A percentile compares a stretch with the other conserved stretches of the same genome.
These are phyloP conservation scores for Scarus forsteni DNA, from an alignment of 2,797 vertebrate genomes.

Conservation along the genomic window DNA sequence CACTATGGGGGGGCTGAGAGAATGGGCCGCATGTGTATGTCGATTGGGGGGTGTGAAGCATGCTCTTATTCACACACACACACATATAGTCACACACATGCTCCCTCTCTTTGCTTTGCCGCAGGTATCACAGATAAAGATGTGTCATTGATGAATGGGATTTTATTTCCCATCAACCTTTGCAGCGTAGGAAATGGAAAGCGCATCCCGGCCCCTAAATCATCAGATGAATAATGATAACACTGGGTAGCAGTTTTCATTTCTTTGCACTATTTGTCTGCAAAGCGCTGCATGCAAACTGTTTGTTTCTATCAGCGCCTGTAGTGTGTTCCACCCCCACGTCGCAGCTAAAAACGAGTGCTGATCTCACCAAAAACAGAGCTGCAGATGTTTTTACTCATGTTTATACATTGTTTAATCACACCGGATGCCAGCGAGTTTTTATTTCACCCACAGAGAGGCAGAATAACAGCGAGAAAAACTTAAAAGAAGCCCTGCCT, in stretches of 20 bases:
- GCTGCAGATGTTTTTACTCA: conserved; percentile 18
- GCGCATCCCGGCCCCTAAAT: conserved; percentile 73
- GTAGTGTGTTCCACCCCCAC: not conserved
- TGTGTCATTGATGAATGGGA: conserved; percentile 85
- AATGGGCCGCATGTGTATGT: conserved; percentile 12
- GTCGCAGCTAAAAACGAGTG: conserved; percentile 9
- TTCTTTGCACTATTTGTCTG: conserved; percentile 63
- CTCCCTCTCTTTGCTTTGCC: conserved; percentile 53
- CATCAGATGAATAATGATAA: conserved; percentile 80
- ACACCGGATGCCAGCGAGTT: conserved; percentile 6
- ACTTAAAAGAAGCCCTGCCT: not conserved
- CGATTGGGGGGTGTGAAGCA: not conserved
- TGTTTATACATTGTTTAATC: conserved; percentile 44
- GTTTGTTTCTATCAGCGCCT: conserved; percentile 55
- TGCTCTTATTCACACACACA: conserved; percentile 19
- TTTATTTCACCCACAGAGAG: conserved; percentile 5
- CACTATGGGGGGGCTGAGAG: conserved; percentile 66
- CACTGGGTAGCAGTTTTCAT: conserved; percentile 56
- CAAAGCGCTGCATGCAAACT: conserved; percentile 52
- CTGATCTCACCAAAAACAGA: conserved; percentile 18
- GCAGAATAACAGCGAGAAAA: not conserved
- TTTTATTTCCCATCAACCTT: conserved; percentile 85
- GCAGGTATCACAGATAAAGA: conserved; percentile 83
- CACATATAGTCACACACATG: conserved; percentile 26
- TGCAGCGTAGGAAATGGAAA: conserved; percentile 78